These are phyloP conservation scores for Nephrotoma appendiculata DNA, from an alignment of 2,888 invertebrate species.

Conservation along the genomic window DNA sequence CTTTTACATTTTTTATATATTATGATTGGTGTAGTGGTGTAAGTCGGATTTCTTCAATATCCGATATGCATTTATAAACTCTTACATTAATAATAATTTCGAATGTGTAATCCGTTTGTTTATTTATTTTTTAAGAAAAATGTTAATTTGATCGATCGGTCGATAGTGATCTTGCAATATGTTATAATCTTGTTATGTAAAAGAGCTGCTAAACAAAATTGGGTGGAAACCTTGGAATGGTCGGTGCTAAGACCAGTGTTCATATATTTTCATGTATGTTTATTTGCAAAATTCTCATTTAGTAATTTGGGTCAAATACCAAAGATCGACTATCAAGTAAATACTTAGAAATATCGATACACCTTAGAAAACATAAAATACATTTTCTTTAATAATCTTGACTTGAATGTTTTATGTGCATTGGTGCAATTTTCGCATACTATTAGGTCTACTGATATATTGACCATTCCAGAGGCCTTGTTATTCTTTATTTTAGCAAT, in stretches of 20 bases:
- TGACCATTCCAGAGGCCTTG: no score
- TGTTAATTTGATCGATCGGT: neutral
- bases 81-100: no score
- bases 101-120: neutral
- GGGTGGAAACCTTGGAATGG: neutral
- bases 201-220: neutral
- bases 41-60: neutral
- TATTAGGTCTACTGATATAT: no score
- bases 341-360: no score
- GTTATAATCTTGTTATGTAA: neutral
- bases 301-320: neutral
- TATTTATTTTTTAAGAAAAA: neutral
- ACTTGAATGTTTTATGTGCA: no score
- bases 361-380: no score
- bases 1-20: neutral
- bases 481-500: no score
- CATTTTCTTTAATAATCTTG: no score
- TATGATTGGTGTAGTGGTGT: neutral
- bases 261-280: neutral
- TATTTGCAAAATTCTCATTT: neutral
- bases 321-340: no score
- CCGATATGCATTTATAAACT: no score
- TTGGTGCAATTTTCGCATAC: no score
- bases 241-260: neutral
- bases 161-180: neutral